Conservation (phyloP, 2,888 invertebrate species). For the Pterostichus madidus region DNA sequence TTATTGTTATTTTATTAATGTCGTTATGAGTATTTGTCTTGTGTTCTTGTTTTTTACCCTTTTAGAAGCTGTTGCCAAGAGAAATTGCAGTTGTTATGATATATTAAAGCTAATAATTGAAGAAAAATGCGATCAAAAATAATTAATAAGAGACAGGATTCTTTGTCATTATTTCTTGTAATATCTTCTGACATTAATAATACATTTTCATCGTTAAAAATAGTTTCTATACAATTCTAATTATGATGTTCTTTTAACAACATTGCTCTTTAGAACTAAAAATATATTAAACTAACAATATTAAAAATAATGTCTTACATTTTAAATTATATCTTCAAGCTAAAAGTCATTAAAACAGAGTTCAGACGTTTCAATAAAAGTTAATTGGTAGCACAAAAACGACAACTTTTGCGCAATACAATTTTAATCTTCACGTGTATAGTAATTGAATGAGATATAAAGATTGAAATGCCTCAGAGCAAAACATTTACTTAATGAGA, state of each 20-base stretch:
- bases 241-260: slow-evolving; percentile 28
- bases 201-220: background rate
- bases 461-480: slow-evolving; percentile 5
- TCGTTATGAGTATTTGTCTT: slow-evolving; percentile 45
- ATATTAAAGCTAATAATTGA: slow-evolving; percentile 1
- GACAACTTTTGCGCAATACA: slow-evolving; percentile 14
- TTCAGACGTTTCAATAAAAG: slow-evolving; percentile 2
- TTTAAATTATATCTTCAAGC: slow-evolving; percentile 16
- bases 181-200: slow-evolving; percentile 3
- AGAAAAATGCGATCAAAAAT: background rate
- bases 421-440: slow-evolving; percentile 40
- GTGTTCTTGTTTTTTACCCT: slow-evolving; percentile 10
- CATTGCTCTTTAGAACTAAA: too few relatives aligned
- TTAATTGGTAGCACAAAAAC: slow-evolving; percentile 31
- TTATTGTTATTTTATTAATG: slow-evolving; percentile 42
- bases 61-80: too few relatives aligned
- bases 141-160: too few relatives aligned
- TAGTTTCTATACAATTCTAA: background rate
- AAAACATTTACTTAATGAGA: slow-evolving; percentile 36
- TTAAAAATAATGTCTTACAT: background rate
- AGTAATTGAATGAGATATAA: slow-evolving; percentile 29
- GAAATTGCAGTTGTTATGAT: background rate
- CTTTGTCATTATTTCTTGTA: background rate
- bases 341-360: slow-evolving; percentile 18
- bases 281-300: too few relatives aligned